Conservation (phyloP, 2,113 vertebrate genomes). For the Alosa alosa region DNA sequence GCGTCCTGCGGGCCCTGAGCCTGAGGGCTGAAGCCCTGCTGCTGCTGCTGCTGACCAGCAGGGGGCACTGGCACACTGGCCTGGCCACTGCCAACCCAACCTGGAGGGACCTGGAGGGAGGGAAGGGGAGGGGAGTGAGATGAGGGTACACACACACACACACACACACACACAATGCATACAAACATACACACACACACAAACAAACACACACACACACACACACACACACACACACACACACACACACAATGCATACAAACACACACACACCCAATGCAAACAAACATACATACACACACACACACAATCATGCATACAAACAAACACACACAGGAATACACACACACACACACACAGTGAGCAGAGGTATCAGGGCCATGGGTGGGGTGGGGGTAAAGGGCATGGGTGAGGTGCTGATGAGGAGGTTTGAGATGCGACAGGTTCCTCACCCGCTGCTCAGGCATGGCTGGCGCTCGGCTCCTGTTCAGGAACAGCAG, state of each 20-base stretch:
- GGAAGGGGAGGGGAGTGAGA: not conserved
- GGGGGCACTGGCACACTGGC: conserved; percentile 68
- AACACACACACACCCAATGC: not conserved
- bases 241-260: not conserved
- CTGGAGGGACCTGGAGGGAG: conserved; percentile 72
- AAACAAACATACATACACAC: not conserved
- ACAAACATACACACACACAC: not conserved
- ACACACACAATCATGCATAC: not conserved
- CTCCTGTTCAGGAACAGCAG: conserved; percentile 86
- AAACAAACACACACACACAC: not conserved
- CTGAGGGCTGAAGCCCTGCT: conserved; percentile 56
- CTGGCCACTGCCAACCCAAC: conserved; percentile 79
- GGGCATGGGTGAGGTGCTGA: not conserved
- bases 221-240: no score
- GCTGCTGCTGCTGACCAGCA: conserved; percentile 50
- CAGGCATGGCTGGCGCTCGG: conserved; percentile 68
- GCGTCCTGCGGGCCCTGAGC: conserved; percentile 73
- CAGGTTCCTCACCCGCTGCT: conserved; percentile 80
- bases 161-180: not conserved
- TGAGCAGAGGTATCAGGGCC: not conserved
- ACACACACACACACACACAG: not conserved
- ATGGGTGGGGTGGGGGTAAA: not conserved
- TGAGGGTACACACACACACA: not conserved
- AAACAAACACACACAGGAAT: not conserved
- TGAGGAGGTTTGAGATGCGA: not conserved